Percentiles rank a stretch among this genome's conserved stretches.
phyloP scores from a whole-genome alignment of 2,113 vertebrate species.

The Myotis lucifugus region DNA sequence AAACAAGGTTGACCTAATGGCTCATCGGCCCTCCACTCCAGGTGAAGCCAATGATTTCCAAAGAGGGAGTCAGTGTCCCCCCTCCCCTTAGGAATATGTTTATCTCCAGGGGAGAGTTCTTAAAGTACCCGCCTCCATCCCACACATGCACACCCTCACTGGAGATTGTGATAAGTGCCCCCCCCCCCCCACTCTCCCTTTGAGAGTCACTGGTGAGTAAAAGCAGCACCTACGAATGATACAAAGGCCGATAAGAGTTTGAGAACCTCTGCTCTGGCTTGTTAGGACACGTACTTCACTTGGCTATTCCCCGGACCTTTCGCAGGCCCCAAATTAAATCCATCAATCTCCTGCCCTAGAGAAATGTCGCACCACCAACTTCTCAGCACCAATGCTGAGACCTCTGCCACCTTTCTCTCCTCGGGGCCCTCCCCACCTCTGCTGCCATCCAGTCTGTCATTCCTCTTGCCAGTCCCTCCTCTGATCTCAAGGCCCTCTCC shows the following conservation, averaged over 20 bases:
- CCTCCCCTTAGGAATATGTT: not conserved
- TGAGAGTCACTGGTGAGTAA: not conserved
- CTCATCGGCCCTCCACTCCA: not conserved
- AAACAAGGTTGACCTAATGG: not conserved
- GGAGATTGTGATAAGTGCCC: not conserved
- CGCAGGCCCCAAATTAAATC: not conserved
- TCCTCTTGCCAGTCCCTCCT: not conserved
- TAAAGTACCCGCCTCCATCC: not conserved
- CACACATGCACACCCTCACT: not conserved
- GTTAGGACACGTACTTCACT: not conserved
- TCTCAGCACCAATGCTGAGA: not conserved
- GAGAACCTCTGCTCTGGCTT: not conserved
- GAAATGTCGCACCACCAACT: not conserved
- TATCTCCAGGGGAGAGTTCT: not conserved
- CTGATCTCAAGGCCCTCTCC: not conserved
- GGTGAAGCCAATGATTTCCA: not conserved
- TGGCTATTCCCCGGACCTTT: not conserved
- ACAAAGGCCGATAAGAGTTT: not conserved
- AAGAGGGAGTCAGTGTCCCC: not conserved
- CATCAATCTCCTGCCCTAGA: not conserved
- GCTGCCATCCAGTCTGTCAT: not conserved
- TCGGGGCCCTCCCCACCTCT: not conserved
- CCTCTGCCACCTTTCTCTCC: not conserved
- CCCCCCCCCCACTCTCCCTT: not conserved
- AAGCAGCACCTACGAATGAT: accelerated